Base-by-base conservation (phyloP, 2,113 vertebrate genomes). In the Sander vitreus region DNA sequence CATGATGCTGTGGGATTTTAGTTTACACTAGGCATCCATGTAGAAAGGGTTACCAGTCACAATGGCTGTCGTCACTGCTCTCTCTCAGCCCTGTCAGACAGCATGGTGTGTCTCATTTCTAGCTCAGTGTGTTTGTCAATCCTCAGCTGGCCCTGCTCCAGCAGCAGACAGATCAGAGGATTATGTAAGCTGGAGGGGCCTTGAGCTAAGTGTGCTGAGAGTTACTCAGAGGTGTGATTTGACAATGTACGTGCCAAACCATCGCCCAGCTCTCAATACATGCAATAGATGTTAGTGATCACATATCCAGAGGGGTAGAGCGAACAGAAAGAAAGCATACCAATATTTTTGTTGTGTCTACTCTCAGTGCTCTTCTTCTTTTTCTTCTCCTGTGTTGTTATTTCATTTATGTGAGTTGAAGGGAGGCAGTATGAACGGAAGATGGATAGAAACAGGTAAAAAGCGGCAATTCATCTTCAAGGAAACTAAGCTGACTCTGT, bases 101-200 rank as follows among this genome's bases (percentile, higher is more conserved):
- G 80, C 77, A 57, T 57, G 83, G 79, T 23, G 25, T 63, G 83
- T 83, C 86, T 92, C 70, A 85, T 91, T 92, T 83, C 82, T 72
- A 33, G 64, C 77, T 88, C 87, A 64, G 86, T 54, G 69, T 88
- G 88, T 81, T 85, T 83, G 76, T 92, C 88, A 90, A 90, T 80
- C 85, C 86, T 88, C 65, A 43, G 54, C 91, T 90, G 88, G 91
- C 84, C 88, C 73, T 66, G 73, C 78, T 92, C 81, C 90, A 86
- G 90, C 86, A 81, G 51, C 88, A 85, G 74, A 76, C 87, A 83
- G 92, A 93, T 90, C 91, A 92, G 87, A 93, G 90, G 89, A 91
- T 91, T 93, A 94, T 92, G 91, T 94, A 94, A 94, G 89, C 88
- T 87, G 80, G 77, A 83, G 86, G 86, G 85, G 93, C 92, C 92